Conservation (phyloP, 2,113 vertebrate species). For the Nettapus auritus region DNA sequence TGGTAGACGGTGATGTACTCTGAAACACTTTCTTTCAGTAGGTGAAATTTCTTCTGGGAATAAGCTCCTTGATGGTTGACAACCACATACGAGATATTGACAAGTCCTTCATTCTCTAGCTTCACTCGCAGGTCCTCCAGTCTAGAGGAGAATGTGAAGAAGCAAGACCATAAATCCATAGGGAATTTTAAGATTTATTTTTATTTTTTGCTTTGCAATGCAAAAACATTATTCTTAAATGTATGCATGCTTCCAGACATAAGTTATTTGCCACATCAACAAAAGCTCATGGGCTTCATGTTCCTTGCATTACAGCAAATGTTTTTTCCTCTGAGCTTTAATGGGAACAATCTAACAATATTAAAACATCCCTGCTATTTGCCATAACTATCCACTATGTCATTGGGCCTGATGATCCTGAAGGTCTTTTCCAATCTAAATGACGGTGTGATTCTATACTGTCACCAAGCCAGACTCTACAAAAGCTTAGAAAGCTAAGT, state of each 20-base stretch:
- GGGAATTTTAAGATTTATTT: background rate
- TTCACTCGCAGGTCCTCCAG: slow-evolving; percentile 87
- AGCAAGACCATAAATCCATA: background rate
- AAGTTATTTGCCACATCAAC: background rate
- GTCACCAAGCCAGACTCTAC: background rate
- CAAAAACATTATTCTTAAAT: background rate
- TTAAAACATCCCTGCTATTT: background rate
- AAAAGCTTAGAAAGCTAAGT: background rate
- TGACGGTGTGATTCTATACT: background rate
- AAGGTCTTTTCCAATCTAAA: background rate
- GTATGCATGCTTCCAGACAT: background rate
- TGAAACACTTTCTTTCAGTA: slow-evolving; percentile 80
- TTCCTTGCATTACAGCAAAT: background rate
- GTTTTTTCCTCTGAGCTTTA: background rate
- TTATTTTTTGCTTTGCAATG: background rate
- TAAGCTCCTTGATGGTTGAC: slow-evolving; percentile 85
- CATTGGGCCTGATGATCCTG: background rate
- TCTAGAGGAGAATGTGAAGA: slow-evolving; percentile 66
- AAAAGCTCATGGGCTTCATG: background rate
- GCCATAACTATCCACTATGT: background rate
- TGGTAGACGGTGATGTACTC: slow-evolving; percentile 85
- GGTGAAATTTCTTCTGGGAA: slow-evolving; percentile 76
- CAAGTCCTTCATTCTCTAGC: slow-evolving; percentile 83
- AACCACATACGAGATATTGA: slow-evolving; percentile 85
- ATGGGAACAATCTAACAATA: background rate